Conservation (phyloP, 1,140 invertebrate genomes). For the Gryllus bimaculatus region DNA sequence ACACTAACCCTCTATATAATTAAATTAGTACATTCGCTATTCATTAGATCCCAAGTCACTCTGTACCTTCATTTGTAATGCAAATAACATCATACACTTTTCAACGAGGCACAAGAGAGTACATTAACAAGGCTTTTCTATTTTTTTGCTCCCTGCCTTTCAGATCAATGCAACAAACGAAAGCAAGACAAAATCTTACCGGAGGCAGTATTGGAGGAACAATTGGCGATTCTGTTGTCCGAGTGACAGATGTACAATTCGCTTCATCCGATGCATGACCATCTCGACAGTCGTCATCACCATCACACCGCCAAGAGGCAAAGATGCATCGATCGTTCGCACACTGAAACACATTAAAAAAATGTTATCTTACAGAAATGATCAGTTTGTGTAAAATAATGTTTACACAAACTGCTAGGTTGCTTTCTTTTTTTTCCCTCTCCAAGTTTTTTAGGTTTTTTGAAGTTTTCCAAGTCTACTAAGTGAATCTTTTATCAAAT, state of each 20-base stretch:
- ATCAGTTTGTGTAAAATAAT: not conserved
- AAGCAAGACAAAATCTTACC: not conserved
- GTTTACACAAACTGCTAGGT: not conserved
- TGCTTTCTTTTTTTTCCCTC: not conserved
- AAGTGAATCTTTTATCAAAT: too few species aligned
- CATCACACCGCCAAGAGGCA: constrained; percentile 50
- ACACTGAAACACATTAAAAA: constrained; percentile 31
- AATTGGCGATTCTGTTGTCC: constrained; percentile 23
- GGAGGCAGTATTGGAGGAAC: not conserved
- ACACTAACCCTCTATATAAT: too few species aligned
- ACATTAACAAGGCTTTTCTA: too few species aligned
- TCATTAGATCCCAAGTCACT: too few species aligned
- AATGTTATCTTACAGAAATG: not conserved
- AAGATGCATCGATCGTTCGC: constrained; percentile 27
- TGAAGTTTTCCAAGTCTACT: too few species aligned
- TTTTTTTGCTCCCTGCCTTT: too few species aligned
- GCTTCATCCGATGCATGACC: constrained; percentile 56
- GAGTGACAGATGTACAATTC: constrained; percentile 45
- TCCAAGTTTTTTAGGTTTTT: not conserved
- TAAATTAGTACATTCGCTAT: too few species aligned
- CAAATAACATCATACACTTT: too few species aligned
- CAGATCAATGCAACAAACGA: too few species aligned
- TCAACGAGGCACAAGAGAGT: too few species aligned
- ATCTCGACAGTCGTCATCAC: constrained; percentile 54
- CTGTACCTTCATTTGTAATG: too few species aligned